These are phyloP conservation scores for Toxonevra muliebris DNA, from an alignment of 2,888 invertebrate genomes.

Conservation along the genomic window DNA sequence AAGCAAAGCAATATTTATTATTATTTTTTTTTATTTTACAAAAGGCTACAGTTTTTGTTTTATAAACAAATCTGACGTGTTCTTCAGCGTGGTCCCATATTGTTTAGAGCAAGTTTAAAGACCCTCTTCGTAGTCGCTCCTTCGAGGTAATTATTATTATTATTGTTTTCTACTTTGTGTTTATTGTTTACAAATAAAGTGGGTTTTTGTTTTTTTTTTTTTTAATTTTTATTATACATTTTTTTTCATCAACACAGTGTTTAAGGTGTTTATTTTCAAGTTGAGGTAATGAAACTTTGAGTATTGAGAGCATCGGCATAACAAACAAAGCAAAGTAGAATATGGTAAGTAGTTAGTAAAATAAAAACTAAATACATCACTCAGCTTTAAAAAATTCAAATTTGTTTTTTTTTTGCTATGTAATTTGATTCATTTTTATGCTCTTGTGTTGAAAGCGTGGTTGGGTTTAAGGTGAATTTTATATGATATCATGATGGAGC, in stretches of 20 bases:
- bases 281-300: conserved; percentile 46
- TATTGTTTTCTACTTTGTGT: conserved; percentile 21
- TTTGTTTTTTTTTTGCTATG: conserved; percentile 23
- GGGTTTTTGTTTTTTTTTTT: conserved; percentile 17
- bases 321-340: background rate
- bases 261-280: conserved; percentile 50
- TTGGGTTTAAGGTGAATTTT: conserved; percentile 49
- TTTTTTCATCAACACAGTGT: background rate
- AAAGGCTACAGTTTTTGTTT: conserved; percentile 28
- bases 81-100: background rate
- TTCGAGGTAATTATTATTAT: conserved; percentile 22
- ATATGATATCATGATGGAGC: background rate
- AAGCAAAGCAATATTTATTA: background rate
- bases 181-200: conserved; percentile 38
- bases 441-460: conserved; percentile 14
- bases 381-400: background rate
- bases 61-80: conserved; percentile 27
- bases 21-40: conserved; percentile 7
- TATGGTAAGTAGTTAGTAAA: too few species aligned
- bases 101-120: conserved; percentile 29
- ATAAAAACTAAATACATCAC: too few species aligned
- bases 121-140: conserved; percentile 25
- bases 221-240: too few species aligned
- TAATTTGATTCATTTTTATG: conserved; percentile 44
- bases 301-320: background rate